Evolutionary conservation across 2,888 invertebrate genomes (phyloP).

Genomic region (Leptura quadrifasciata): DNA sequence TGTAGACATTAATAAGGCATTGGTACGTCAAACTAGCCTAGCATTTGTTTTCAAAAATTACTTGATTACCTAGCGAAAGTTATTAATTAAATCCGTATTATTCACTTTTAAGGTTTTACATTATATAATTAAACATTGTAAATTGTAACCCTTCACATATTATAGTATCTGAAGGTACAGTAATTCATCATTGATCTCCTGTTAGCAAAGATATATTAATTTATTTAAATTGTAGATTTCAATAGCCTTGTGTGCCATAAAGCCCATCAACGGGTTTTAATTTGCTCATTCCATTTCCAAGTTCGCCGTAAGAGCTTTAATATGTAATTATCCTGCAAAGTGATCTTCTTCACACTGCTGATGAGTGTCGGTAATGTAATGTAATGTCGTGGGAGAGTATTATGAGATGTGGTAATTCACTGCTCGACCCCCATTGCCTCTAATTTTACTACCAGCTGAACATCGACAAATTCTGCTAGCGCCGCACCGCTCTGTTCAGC

Average conservation of each 20-base stretch:
- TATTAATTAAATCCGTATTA: too few species aligned
- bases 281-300: neutral
- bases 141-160: too few species aligned
- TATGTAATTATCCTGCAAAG: constrained; percentile 10
- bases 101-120: too few species aligned
- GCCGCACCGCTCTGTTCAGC: neutral
- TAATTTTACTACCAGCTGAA: constrained; percentile 25
- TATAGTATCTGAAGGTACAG: too few species aligned
- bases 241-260: neutral
- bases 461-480: neutral
- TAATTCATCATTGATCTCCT: too few species aligned
- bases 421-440: constrained; percentile 11
- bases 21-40: too few species aligned
- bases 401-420: constrained; percentile 19
- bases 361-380: constrained; percentile 5
- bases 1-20: too few species aligned
- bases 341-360: neutral
- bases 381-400: constrained; percentile 19
- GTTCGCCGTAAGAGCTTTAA: neutral
- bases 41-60: too few species aligned
- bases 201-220: too few species aligned
- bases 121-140: too few species aligned
- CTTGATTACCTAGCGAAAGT: too few species aligned
- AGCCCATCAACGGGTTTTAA: neutral
- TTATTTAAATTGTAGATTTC: too few species aligned